Conservation (phyloP, 2,113 vertebrate genomes). For the Irena cyanogastra region DNA sequence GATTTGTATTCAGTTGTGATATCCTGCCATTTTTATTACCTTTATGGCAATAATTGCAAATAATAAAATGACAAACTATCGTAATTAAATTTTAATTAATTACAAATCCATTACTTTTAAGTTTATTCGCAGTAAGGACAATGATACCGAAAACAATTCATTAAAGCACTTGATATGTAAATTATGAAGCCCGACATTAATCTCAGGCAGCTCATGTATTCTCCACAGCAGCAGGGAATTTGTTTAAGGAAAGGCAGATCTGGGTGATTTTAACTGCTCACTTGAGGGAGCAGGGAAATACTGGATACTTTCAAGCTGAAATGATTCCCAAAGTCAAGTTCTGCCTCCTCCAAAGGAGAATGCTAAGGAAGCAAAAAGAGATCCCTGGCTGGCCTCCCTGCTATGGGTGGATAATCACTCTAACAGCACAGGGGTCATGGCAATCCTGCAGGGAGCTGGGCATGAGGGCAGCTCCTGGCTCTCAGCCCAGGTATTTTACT, state of each 20-base stretch:
- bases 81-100: slow-evolving; percentile 62
- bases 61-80: slow-evolving; percentile 59
- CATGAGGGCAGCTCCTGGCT: neutral
- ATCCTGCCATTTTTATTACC: slow-evolving; percentile 50
- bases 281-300: neutral
- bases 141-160: slow-evolving; percentile 49
- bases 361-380: neutral
- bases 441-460: neutral
- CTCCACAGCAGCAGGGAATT: neutral
- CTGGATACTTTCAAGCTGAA: neutral
- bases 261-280: neutral
- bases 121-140: slow-evolving; percentile 48
- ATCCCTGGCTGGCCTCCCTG: neutral
- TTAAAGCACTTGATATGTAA: slow-evolving; percentile 54
- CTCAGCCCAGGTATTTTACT: neutral
- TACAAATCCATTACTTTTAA: slow-evolving; percentile 52
- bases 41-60: slow-evolving; percentile 52
- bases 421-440: neutral
- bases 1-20: slow-evolving; percentile 60
- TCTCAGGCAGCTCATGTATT: neutral
- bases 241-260: neutral
- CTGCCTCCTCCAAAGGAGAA: neutral
- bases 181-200: slow-evolving; percentile 26
- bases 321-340: neutral
- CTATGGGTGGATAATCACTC: neutral